Evolutionary conservation across 2,113 vertebrate genomes (phyloP).

Genomic region (Mola mola): DNA sequence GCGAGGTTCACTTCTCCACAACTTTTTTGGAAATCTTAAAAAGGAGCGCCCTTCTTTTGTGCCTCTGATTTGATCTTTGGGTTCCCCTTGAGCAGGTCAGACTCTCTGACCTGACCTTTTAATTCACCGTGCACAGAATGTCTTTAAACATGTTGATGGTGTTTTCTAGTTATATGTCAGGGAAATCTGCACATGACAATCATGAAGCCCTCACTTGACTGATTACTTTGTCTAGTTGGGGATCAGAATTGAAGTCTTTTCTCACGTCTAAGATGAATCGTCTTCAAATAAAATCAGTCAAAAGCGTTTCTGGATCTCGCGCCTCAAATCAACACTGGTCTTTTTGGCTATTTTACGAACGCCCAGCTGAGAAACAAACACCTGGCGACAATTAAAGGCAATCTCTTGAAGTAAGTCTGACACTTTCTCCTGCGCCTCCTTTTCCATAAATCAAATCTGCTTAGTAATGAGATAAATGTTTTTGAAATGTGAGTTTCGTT

Average conservation of each 20-base stretch:
- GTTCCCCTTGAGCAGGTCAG: conserved; percentile 53
- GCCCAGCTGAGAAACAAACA: conserved; percentile 57
- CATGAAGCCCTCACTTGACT: conserved; percentile 9
- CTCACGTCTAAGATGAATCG: conserved; percentile 9
- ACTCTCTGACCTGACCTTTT: conserved; percentile 29
- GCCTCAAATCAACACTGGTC: conserved; percentile 52
- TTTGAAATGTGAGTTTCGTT: conserved; percentile 81
- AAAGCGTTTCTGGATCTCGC: conserved; percentile 31
- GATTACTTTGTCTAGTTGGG: conserved; percentile 32
- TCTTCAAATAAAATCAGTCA: conserved; percentile 28
- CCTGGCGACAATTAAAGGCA: conserved; percentile 68
- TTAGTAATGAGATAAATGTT: conserved; percentile 84
- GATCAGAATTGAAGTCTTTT: conserved; percentile 27
- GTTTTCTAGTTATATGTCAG: conserved; percentile 2
- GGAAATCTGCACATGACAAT: conserved; percentile 8
- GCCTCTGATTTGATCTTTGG: conserved; percentile 43
- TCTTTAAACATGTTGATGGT: conserved; percentile 24
- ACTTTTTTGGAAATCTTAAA: conserved; percentile 53
- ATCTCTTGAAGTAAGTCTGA: conserved; percentile 61
- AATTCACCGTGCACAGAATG: conserved; percentile 7
- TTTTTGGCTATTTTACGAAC: conserved; percentile 35
- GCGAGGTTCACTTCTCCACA: conserved; percentile 36
- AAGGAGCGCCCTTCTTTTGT: conserved; percentile 38
- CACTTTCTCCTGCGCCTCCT: conserved; percentile 47
- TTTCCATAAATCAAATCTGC: conserved; percentile 77